Evolutionary conservation across 1,140 invertebrate species (phyloP).

Genomic region (Bactericera cockerelli): DNA sequence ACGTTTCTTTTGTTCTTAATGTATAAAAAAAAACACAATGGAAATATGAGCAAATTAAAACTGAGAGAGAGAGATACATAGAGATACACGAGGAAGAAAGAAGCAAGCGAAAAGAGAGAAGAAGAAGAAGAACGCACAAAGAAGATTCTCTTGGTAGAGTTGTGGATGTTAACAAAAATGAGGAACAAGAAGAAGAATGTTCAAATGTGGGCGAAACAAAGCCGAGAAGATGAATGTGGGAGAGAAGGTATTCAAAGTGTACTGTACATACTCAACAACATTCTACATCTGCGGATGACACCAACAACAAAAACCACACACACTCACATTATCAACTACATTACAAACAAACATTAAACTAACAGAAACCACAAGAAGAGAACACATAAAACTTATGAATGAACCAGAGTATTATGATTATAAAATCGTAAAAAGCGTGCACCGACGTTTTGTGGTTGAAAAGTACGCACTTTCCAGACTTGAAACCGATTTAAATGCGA

Average conservation of each 20-base stretch:
- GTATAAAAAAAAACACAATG: too few relatives aligned
- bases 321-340: background rate
- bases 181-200: background rate
- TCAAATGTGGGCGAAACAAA: slow-evolving; percentile 6
- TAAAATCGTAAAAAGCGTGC: slow-evolving; percentile 3
- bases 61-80: too few relatives aligned
- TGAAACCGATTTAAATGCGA: too few relatives aligned
- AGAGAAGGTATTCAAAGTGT: background rate
- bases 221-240: slow-evolving; percentile 7
- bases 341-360: slow-evolving; percentile 5
- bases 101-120: too few relatives aligned
- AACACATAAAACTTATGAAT: background rate
- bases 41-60: too few relatives aligned
- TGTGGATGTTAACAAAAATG: too few relatives aligned
- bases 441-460: slow-evolving; percentile 4
- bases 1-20: too few relatives aligned
- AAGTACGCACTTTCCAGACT: too few relatives aligned
- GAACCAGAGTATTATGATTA: background rate
- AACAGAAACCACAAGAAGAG: background rate
- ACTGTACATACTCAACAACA: too few relatives aligned
- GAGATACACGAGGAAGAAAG: too few relatives aligned
- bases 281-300: slow-evolving; percentile 2
- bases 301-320: slow-evolving; percentile 2
- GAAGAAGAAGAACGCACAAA: too few relatives aligned
- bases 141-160: too few relatives aligned